These are phyloP conservation scores for Macrophya alboannulata DNA, from an alignment of 2,888 invertebrate species.

Conservation along the genomic window DNA sequence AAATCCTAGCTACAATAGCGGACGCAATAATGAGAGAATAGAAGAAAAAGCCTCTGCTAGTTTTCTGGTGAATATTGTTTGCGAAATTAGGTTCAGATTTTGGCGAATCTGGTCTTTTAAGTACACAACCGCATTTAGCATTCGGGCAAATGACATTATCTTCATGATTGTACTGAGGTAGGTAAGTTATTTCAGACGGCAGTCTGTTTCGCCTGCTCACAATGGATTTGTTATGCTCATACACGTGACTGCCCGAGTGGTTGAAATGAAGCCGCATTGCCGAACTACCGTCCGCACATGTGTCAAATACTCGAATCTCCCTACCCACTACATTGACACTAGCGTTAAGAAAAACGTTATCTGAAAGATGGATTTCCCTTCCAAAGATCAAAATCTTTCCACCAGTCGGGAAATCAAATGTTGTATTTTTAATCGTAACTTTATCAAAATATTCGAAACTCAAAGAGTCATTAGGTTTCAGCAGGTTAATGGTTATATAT, in stretches of 20 bases:
- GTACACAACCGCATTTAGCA: background rate
- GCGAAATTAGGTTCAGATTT: background rate
- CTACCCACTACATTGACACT: constrained; percentile 68
- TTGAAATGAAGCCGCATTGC: background rate
- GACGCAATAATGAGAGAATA: background rate
- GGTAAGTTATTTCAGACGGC: background rate
- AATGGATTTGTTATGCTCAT: constrained; percentile 56
- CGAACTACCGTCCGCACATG: constrained; percentile 69
- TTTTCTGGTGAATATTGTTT: background rate
- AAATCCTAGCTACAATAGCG: background rate
- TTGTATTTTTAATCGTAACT: constrained; percentile 64
- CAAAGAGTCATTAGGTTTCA: constrained; percentile 59
- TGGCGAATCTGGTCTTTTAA: background rate
- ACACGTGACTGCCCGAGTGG: background rate
- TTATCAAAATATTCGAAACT: constrained; percentile 68
- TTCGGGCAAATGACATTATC: background rate
- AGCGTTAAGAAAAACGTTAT: constrained; percentile 69
- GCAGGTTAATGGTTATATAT: constrained; percentile 62
- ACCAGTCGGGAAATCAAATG: constrained; percentile 67
- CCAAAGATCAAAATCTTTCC: constrained; percentile 62
- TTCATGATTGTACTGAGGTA: too few species aligned
- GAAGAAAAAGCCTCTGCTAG: background rate
- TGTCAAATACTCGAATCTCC: constrained; percentile 64
- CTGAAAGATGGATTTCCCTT: constrained; percentile 61
- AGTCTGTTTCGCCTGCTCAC: constrained; percentile 66